phyloP scores from a whole-genome alignment of 2,888 invertebrate species.

The Homarus gammarus region DNA sequence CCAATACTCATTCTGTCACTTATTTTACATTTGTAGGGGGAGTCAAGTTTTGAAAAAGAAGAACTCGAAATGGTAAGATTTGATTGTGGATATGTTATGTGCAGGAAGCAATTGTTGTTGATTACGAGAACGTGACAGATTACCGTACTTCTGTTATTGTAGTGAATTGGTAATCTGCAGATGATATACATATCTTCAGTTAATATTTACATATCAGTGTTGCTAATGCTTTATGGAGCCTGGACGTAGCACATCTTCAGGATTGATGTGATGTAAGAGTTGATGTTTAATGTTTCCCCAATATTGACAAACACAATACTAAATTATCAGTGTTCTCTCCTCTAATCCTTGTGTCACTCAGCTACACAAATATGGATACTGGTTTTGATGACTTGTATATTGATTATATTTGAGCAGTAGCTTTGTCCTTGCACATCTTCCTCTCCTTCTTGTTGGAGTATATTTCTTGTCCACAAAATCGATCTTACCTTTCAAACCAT shows the following conservation, averaged over 20 bases:
- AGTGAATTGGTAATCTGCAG: neutral
- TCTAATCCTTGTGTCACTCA: neutral
- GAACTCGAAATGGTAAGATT: slow-evolving; percentile 71
- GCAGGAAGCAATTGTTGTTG: slow-evolving; percentile 15
- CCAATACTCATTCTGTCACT: slow-evolving; percentile 17
- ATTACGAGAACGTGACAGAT: neutral
- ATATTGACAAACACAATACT: neutral
- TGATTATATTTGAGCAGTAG: neutral
- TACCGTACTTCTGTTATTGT: neutral
- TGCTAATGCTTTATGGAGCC: neutral
- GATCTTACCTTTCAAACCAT: neutral
- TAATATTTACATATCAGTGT: neutral
- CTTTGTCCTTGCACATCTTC: no score
- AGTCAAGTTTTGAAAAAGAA: slow-evolving; percentile 70
- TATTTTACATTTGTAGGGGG: slow-evolving; percentile 59
- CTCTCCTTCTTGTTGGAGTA: neutral
- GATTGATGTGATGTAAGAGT: neutral
- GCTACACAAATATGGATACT: neutral
- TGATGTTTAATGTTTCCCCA: slow-evolving; percentile 20
- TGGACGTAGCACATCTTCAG: slow-evolving; percentile 8
- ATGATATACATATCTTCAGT: neutral
- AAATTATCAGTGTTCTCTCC: slow-evolving; percentile 2
- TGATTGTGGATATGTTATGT: slow-evolving; percentile 18
- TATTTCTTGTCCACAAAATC: neutral
- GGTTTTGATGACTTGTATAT: neutral